Conservation (phyloP, 37 sponge, comb jelly and placozoan species). For the Beroe ovata region DNA sequence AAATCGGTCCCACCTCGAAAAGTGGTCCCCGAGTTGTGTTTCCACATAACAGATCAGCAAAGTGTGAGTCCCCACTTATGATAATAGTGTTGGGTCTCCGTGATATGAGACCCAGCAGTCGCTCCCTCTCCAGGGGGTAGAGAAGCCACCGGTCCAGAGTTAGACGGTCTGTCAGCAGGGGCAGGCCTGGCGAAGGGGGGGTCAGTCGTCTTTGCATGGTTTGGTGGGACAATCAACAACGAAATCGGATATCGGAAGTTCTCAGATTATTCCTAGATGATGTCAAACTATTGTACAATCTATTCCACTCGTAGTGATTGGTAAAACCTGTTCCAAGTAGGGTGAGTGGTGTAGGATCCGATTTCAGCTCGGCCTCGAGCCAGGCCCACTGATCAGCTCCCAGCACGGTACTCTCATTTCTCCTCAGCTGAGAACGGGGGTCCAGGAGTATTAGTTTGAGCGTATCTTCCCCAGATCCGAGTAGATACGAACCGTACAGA, state of each 20-base stretch:
- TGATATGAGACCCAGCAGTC: slow-evolving; percentile 17
- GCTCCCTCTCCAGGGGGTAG: slow-evolving; percentile 54
- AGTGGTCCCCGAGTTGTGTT: slow-evolving; percentile 44
- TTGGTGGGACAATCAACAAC: no score
- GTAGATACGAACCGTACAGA: slow-evolving; percentile 41
- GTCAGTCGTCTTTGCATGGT: no score
- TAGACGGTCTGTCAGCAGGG: slow-evolving; percentile 21
- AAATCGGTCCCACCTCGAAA: slow-evolving; percentile 49
- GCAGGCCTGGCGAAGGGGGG: slow-evolving; percentile 28
- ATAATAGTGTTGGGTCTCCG: slow-evolving; percentile 55
- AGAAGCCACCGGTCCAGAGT: slow-evolving; percentile 46
- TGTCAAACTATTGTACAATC: no score
- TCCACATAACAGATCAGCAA: slow-evolving; percentile 15
- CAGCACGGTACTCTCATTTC: not conserved
- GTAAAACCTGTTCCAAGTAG: slow-evolving; percentile 53
- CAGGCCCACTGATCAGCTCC: slow-evolving; percentile 67
- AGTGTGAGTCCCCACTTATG: slow-evolving; percentile 64
- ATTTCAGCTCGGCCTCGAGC: slow-evolving; percentile 27
- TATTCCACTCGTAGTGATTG: no score
- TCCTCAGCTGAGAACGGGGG: slow-evolving; percentile 36
- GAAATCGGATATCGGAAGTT: no score
- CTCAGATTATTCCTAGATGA: no score
- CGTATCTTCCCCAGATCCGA: slow-evolving; percentile 12
- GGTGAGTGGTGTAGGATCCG: slow-evolving; percentile 28
- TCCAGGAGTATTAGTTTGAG: slow-evolving; percentile 44